These are phyloP conservation scores for Gambusia affinis DNA, from an alignment of 2,113 vertebrate species.

Conservation along the genomic window DNA sequence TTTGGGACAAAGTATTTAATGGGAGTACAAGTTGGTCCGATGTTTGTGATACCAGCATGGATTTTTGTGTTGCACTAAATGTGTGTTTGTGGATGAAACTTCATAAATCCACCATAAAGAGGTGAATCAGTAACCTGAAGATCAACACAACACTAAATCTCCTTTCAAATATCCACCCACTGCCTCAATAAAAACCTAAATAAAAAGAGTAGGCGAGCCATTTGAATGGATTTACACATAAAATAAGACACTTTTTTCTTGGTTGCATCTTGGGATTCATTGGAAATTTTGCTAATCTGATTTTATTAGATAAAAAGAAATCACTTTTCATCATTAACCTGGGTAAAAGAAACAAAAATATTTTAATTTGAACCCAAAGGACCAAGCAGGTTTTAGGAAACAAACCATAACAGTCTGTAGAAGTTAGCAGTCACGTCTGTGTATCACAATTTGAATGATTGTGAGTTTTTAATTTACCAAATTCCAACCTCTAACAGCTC, in stretches of 20 bases:
- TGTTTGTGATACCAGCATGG: slow-evolving; percentile 50
- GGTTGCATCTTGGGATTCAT: background rate
- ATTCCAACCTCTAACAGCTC: too few species aligned
- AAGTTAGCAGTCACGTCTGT: background rate
- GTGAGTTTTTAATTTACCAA: background rate
- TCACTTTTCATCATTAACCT: background rate
- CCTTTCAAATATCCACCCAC: slow-evolving; percentile 10
- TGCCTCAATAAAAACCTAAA: background rate
- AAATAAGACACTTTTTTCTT: background rate
- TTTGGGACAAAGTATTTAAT: too few species aligned
- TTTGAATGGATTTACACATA: background rate
- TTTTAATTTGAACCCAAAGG: background rate
- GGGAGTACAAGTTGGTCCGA: slow-evolving; percentile 5
- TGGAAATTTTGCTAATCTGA: background rate
- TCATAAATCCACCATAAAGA: slow-evolving; percentile 7
- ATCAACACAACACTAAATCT: background rate
- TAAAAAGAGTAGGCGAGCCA: background rate
- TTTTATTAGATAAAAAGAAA: background rate
- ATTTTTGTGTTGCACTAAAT: slow-evolving; percentile 41
- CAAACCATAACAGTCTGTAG: background rate
- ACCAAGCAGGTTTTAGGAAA: background rate
- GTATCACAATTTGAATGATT: too few species aligned
- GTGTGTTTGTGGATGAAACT: slow-evolving; percentile 15
- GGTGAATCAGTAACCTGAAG: slow-evolving; percentile 2
- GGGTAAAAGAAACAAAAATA: background rate